Conservation (phyloP, 2,888 invertebrate genomes). For the Philhelius pedissequus region DNA sequence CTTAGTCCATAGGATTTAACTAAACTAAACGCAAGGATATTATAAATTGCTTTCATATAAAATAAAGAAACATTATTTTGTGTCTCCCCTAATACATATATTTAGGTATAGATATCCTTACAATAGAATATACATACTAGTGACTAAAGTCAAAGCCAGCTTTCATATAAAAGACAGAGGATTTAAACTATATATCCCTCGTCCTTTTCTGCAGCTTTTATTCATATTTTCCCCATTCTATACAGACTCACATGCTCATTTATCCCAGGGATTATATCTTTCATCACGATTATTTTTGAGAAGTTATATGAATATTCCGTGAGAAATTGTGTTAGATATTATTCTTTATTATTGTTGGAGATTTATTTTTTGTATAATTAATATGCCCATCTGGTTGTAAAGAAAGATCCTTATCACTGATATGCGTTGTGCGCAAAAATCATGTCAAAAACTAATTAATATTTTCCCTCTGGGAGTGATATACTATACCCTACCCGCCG, state of each 20-base stretch:
- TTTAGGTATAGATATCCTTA: too few relatives aligned
- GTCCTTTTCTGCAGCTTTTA: neutral
- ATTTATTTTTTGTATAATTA: neutral
- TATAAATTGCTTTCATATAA: constrained; percentile 7
- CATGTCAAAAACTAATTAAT: constrained; percentile 17
- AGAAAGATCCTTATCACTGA: neutral
- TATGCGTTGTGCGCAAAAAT: neutral
- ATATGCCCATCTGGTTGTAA: neutral
- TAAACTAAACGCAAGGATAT: constrained; percentile 6
- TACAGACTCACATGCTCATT: neutral
- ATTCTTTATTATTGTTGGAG: neutral
- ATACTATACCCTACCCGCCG: too few relatives aligned
- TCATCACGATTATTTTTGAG: constrained; percentile 18
- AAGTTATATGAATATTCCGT: constrained; percentile 8
- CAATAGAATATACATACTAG: too few relatives aligned
- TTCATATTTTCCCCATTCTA: neutral
- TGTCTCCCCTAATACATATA: too few relatives aligned
- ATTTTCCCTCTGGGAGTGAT: neutral
- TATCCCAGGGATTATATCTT: constrained; percentile 26
- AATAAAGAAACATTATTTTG: neutral
- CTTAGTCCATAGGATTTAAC: constrained; percentile 5
- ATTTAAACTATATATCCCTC: neutral
- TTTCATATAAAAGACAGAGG: constrained; percentile 7
- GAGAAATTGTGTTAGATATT: constrained; percentile 5
- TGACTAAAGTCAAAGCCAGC: constrained; percentile 1